phyloP scores from a whole-genome alignment of 2,797 vertebrate genomes.

The Allobates femoralis region DNA sequence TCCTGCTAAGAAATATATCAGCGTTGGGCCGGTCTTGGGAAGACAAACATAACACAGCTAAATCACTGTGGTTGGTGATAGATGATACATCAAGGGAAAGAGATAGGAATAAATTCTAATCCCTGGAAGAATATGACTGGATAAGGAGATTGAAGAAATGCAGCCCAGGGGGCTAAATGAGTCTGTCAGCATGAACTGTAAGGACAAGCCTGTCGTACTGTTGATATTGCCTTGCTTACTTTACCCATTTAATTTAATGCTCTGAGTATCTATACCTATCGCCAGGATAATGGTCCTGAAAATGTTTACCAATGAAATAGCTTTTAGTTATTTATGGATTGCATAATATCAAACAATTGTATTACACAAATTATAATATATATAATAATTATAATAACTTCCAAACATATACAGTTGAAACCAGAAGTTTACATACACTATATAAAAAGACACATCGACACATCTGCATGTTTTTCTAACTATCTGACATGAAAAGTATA shows the following conservation, averaged over 20 bases:
- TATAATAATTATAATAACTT: too few species aligned
- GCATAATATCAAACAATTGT: background rate
- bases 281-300: background rate
- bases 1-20: background rate
- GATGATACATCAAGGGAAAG: slow-evolving; percentile 20
- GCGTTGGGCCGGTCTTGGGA: background rate
- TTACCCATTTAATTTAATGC: background rate
- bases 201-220: background rate
- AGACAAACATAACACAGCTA: background rate
- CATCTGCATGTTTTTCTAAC: too few species aligned
- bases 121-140: background rate
- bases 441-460: too few species aligned
- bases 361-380: too few species aligned
- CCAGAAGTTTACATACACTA: too few species aligned
- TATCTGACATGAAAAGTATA: too few species aligned
- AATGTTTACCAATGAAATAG: background rate
- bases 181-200: background rate
- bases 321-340: background rate
- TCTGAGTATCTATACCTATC: background rate
- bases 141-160: slow-evolving; percentile 17
- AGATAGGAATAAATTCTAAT: slow-evolving; percentile 11
- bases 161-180: slow-evolving; percentile 11
- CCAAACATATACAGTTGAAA: too few species aligned
- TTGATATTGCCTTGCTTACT: background rate
- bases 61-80: background rate